A percentile compares a stretch with the other conserved stretches of the same genome.
These are phyloP conservation scores for Nycticorax nycticorax DNA, from an alignment of 2,113 vertebrate species.

Conservation along the genomic window DNA sequence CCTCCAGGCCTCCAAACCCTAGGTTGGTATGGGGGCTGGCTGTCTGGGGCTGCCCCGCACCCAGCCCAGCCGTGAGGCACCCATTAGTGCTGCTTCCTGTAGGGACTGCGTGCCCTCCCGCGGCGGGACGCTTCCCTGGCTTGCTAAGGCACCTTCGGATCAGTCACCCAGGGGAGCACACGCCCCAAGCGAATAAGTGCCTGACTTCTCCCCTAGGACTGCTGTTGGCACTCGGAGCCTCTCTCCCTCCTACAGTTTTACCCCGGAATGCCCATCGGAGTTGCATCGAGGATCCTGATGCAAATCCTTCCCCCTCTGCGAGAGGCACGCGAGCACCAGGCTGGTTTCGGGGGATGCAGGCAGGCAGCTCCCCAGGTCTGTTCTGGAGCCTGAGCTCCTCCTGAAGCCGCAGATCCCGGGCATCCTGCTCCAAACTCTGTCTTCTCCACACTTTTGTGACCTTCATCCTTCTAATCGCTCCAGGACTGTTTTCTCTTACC, in stretches of 20 bases:
- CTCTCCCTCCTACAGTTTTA: background rate
- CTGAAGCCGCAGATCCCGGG: background rate
- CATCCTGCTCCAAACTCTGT: background rate
- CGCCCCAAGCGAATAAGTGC: background rate
- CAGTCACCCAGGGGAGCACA: background rate
- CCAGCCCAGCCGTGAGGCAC: background rate
- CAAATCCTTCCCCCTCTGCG: background rate
- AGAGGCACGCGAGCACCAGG: background rate
- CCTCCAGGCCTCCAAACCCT: background rate
- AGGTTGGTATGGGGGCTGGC: background rate
- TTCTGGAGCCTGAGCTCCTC: background rate
- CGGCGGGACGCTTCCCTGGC: background rate
- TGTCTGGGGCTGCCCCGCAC: background rate
- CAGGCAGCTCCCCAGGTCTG: rapidly evolving
- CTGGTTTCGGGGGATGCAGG: rapidly evolving
- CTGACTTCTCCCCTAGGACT: background rate
- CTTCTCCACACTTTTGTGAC: background rate
- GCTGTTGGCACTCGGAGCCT: background rate
- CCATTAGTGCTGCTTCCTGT: background rate
- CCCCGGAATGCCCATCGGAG: background rate
- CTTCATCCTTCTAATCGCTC: background rate
- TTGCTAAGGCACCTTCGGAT: background rate
- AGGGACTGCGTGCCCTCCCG: background rate
- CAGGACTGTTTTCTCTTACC: background rate
- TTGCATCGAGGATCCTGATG: background rate